Percentiles rank a stretch among this genome's conserved stretches.
Conservation (phyloP, 2,888 invertebrate species). For the Octonoba sinensis region DNA sequence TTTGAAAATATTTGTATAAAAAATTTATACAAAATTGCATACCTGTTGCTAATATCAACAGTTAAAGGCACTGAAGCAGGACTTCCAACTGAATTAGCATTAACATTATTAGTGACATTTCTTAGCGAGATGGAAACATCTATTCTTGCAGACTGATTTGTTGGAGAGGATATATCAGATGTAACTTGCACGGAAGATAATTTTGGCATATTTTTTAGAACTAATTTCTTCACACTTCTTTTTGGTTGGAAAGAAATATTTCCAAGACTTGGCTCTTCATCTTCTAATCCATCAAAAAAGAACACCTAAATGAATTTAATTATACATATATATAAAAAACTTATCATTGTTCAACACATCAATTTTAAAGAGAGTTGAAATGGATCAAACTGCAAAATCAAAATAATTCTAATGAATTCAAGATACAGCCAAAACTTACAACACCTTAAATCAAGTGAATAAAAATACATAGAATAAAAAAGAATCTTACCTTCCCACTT, state of each 20-base stretch:
- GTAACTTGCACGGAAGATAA: slow-evolving; percentile 40
- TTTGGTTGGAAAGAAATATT: slow-evolving; percentile 73
- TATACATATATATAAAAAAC: neutral
- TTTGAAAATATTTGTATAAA: too few species aligned
- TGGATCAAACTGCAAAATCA: too few species aligned
- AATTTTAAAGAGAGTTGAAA: too few species aligned
- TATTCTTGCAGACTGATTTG: slow-evolving; percentile 38
- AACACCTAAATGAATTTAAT: slow-evolving; percentile 54
- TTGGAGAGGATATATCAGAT: slow-evolving; percentile 29
- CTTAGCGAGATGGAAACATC: slow-evolving; percentile 51
- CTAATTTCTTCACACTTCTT: slow-evolving; percentile 79
- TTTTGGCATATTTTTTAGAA: slow-evolving; percentile 75
- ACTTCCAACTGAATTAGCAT: neutral
- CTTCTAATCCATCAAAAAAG: slow-evolving; percentile 88
- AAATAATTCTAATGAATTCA: too few species aligned
- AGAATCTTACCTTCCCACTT: slow-evolving; percentile 72
- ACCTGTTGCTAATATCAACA: slow-evolving; percentile 45
- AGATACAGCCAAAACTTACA: too few species aligned
- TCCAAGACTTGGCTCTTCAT: slow-evolving; percentile 76
- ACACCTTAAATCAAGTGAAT: too few species aligned
- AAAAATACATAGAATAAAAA: too few species aligned
- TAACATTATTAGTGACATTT: slow-evolving; percentile 15
- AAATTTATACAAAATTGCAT: neutral
- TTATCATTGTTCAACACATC: too few species aligned
- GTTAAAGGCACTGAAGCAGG: slow-evolving; percentile 33